Percentiles rank a stretch among this genome's conserved stretches.
Evolutionary conservation across 2,113 vertebrate species (phyloP).

Genomic region (Chionomys nivalis): DNA sequence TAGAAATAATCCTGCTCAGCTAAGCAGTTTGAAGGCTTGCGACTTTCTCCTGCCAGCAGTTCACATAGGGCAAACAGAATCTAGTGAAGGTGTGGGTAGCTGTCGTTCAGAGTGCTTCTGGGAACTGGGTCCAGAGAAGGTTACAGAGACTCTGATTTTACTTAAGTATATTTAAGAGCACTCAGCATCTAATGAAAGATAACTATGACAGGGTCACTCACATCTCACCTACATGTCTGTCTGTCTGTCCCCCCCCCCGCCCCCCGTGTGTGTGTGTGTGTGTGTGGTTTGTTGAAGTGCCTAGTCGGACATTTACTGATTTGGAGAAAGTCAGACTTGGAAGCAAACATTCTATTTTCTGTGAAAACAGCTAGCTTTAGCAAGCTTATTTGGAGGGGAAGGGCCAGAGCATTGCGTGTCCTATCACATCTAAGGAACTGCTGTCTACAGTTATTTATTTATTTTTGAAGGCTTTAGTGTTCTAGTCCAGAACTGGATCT

Average conservation of each 20-base stretch:
- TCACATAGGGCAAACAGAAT: not conserved
- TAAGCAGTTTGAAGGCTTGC: slow-evolving; percentile 31
- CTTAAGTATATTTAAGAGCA: not conserved
- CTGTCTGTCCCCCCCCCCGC: too few relatives aligned
- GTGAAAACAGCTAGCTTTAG: slow-evolving; percentile 33
- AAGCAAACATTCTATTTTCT: not conserved
- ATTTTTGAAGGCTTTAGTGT: not conserved
- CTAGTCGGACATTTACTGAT: not conserved
- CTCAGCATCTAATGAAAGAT: not conserved
- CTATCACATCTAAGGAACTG: not conserved
- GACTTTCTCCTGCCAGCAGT: slow-evolving; percentile 35
- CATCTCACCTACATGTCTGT: not conserved
- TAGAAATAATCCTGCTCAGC: slow-evolving; percentile 25
- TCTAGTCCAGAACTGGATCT: not conserved
- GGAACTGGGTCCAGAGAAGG: not conserved
- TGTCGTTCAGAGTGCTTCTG: not conserved
- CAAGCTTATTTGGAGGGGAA: not conserved
- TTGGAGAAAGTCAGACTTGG: not conserved
- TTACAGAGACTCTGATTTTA: not conserved
- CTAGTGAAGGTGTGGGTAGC: not conserved
- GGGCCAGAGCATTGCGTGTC: not conserved
- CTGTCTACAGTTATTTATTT: not conserved
- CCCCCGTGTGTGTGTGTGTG: too few relatives aligned
- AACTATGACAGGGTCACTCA: not conserved
- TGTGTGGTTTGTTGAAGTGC: not conserved